These are phyloP conservation scores for Bombyx mori DNA, from an alignment of 1,140 invertebrate genomes.

Conservation along the genomic window ASM3026992v2 NC_085130.1:10053001-10053500, in stretches of 20 bases:
- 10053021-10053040: no score
- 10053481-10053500: neutral
- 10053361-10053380: neutral
- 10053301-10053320: slow-evolving; percentile 11
- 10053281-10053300: slow-evolving; percentile 16
- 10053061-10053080: no score
- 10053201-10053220: slow-evolving; percentile 23
- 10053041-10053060: no score
- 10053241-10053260: slow-evolving; percentile 20
- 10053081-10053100: no score
- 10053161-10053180: no score
- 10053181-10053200: slow-evolving; percentile 6
- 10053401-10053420: neutral
- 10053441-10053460: neutral
- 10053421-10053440: neutral
- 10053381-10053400: neutral
- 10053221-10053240: slow-evolving; percentile 37
- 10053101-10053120: no score
- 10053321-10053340: slow-evolving; percentile 13
- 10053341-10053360: slow-evolving; percentile 27
- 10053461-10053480: neutral
- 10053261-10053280: slow-evolving; percentile 24
- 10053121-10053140: no score
- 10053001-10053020: no score
- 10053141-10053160: no score